Percentiles rank a stretch among this genome's conserved stretches.
These are phyloP conservation scores for Syrista parreyssii DNA, from an alignment of 2,888 invertebrate genomes.

Conservation along the genomic window DNA sequence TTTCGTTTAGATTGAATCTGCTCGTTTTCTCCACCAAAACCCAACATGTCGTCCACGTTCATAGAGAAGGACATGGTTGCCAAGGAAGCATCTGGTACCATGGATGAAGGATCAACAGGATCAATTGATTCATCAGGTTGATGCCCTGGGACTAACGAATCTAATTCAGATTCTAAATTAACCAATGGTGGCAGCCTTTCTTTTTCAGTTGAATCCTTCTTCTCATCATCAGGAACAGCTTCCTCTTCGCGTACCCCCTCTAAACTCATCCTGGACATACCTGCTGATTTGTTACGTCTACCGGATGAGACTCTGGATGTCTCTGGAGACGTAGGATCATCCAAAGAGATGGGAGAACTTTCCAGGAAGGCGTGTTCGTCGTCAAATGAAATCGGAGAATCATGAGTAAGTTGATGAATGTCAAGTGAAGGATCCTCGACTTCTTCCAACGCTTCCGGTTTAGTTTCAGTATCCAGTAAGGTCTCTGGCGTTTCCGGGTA, in stretches of 20 bases:
- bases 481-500: background rate
- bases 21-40: slow-evolving; percentile 33
- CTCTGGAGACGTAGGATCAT: slow-evolving; percentile 4
- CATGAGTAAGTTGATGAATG: background rate
- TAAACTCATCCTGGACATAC: background rate
- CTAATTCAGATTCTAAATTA: slow-evolving; percentile 14
- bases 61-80: slow-evolving; percentile 32
- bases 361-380: slow-evolving; percentile 7
- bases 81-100: slow-evolving; percentile 24
- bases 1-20: slow-evolving; percentile 11
- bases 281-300: background rate
- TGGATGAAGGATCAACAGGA: background rate
- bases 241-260: background rate
- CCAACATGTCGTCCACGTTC: slow-evolving; percentile 38
- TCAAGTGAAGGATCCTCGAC: background rate
- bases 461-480: background rate
- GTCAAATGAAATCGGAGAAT: background rate
- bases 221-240: background rate
- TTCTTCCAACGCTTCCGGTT: background rate
- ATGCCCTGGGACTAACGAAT: background rate
- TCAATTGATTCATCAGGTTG: background rate
- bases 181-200: background rate
- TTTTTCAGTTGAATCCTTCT: slow-evolving; percentile 1
- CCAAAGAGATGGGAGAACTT: slow-evolving; percentile 6
- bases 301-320: background rate